Evolutionary conservation across 2,797 vertebrate genomes (phyloP), one percentile per base, ranked within the genome.

Genomic region (Myoxocephalus aenaeus): DNA sequence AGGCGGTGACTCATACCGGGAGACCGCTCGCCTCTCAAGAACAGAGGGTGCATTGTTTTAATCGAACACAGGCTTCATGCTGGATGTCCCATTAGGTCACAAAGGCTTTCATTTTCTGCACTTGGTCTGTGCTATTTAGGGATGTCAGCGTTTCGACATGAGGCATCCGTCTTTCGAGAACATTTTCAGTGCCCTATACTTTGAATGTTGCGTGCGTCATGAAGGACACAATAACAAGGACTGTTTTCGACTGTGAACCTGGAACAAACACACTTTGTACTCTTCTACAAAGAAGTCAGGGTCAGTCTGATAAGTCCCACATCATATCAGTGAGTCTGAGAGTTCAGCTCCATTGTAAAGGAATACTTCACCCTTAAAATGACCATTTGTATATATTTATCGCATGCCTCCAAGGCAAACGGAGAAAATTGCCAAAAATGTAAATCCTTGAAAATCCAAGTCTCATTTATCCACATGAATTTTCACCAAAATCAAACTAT

Each of bases 21-120:
- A 46, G 42, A 38, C n/a, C 36, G 44, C 77, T 70, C 70, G 40
- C 40, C 40, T 15, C 54, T 50, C 69, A 36, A 13, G 62, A 58
- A n/a, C 22, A 82, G 61, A 32, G 40, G 13, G 12, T 4, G 68
- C 72, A 46, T 48, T 67, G 80, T 83, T 34, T 58, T 22, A 22
- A 10, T 65, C 42, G 11, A 38, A 62, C 59, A 53, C 12, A 3
- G 40, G 64, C 77, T 42, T 79, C 34, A 14, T 46, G 44, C 3
- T 46, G 44, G 44, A 68, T 27, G 54, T 22, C 34, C 22, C 51
- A 56, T n/a, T 44, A 38, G 46, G 44, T 56, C 17, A 79, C 63
- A 73, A 58, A 48, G 40, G n/a, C 65, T 73, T 65, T 73, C 67
- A 62, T 58, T 44, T 54, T 46, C 63, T 42, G 59, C 56, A 20